Evolutionary conservation across 2,797 vertebrate genomes (phyloP).

Genomic region (Epinephelus awoara): DNA sequence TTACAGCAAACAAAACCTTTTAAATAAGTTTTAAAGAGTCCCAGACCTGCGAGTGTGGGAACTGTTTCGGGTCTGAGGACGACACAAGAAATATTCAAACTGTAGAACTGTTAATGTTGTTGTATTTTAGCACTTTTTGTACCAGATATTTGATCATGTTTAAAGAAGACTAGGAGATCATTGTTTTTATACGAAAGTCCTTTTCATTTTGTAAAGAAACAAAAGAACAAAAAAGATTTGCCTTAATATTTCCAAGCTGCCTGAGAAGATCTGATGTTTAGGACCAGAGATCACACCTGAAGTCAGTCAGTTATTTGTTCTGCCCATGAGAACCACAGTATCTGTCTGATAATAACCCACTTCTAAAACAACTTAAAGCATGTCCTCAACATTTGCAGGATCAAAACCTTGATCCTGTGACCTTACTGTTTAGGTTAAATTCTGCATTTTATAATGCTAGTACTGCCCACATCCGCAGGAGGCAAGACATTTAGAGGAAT

Average conservation of each 20-base stretch:
- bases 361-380: no score
- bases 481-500: no score
- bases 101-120: not conserved
- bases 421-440: no score
- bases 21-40: not conserved
- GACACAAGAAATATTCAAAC: not conserved
- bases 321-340: no score
- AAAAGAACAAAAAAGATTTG: not conserved
- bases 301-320: not conserved
- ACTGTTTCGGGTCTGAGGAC: not conserved
- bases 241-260: conserved; percentile 10
- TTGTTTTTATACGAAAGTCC: conserved; percentile 49
- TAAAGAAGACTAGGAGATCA: not conserved
- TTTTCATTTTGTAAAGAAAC: conserved; percentile 18
- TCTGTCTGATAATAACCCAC: no score
- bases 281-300: conserved; percentile 25
- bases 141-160: conserved; percentile 35
- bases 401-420: no score
- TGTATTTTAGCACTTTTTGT: conserved; percentile 69
- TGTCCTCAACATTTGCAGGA: no score
- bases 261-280: not conserved
- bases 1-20: not conserved
- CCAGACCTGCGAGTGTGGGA: no score
- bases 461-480: no score
- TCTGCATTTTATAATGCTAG: no score